These are phyloP conservation scores for Tenthredo notha DNA, from an alignment of 2,888 invertebrate species.

Conservation along the genomic window DNA sequence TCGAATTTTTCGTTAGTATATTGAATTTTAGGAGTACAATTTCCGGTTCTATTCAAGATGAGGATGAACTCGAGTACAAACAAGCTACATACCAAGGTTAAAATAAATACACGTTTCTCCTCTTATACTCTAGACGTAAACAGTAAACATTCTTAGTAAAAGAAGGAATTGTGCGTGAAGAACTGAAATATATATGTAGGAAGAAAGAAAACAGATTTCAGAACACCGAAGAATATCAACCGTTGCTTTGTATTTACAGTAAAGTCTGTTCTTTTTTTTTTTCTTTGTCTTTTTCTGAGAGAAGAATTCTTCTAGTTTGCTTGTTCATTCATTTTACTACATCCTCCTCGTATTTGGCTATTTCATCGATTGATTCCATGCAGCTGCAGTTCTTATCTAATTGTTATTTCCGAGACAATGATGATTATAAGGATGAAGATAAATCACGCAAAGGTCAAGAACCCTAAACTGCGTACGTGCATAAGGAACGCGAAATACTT, in stretches of 20 bases:
- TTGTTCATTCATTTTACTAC: neutral
- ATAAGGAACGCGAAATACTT: neutral
- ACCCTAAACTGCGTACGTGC: constrained; percentile 9
- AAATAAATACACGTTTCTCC: neutral
- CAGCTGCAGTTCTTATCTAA: neutral
- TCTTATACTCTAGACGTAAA: neutral
- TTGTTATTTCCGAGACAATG: neutral
- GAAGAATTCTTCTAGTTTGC: neutral
- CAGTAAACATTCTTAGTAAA: neutral
- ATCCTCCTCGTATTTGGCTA: neutral
- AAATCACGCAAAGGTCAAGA: constrained; percentile 26
- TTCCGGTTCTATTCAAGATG: neutral
- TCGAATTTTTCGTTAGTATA: neutral
- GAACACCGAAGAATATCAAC: neutral
- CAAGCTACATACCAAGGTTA: neutral
- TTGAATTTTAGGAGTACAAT: neutral
- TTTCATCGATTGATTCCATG: neutral
- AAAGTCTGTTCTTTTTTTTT: neutral
- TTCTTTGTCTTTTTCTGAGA: neutral
- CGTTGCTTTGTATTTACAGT: neutral
- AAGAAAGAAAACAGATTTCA: neutral
- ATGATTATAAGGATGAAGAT: neutral
- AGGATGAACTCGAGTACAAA: neutral
- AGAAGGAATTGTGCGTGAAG: neutral
- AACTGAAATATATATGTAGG: neutral